These are phyloP conservation scores for Polia nebulosa DNA, from an alignment of 2,888 invertebrate genomes.

Conservation along the genomic window DNA sequence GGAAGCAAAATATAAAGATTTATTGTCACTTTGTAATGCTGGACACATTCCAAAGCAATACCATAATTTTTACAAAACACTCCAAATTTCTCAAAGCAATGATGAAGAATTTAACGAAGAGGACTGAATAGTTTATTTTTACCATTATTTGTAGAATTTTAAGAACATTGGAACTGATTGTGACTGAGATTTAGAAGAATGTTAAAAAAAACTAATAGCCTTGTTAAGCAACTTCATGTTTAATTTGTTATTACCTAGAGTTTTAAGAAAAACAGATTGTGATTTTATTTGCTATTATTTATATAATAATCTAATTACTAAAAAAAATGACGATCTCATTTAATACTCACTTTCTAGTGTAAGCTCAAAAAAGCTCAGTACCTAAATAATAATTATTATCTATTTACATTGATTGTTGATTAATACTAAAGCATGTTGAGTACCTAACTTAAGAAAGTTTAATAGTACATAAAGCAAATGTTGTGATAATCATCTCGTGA, in stretches of 20 bases:
- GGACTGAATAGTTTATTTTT: not conserved
- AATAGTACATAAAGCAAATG: conserved; percentile 7
- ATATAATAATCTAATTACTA: conserved; percentile 6
- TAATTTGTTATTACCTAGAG: conserved; percentile 7
- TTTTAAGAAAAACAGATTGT: conserved; percentile 4
- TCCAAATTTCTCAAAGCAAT: conserved; percentile 10
- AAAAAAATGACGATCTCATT: conserved; percentile 10
- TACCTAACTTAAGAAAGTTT: conserved; percentile 9
- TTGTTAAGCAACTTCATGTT: conserved; percentile 6
- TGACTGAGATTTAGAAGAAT: conserved; percentile 7
- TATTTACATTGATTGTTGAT: conserved; percentile 12
- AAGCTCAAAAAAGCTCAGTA: conserved; percentile 7
- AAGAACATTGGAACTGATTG: conserved; percentile 6
- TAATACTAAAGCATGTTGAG: conserved; percentile 9
- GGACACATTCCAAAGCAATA: conserved; percentile 37
- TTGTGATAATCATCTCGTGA: conserved; percentile 11
- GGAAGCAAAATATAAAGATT: conserved; percentile 44
- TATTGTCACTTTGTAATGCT: conserved; percentile 22
- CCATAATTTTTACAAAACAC: conserved; percentile 27
- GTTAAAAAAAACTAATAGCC: conserved; percentile 4
- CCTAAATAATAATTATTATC: conserved; percentile 7
- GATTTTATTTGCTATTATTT: conserved; percentile 7
- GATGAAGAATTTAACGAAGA: not conserved
- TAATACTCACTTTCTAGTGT: conserved; percentile 9
- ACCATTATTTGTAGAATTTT: conserved; percentile 10